phyloP scores from a whole-genome alignment of 2,888 invertebrate species.

The Melinaea menophilus region DNA sequence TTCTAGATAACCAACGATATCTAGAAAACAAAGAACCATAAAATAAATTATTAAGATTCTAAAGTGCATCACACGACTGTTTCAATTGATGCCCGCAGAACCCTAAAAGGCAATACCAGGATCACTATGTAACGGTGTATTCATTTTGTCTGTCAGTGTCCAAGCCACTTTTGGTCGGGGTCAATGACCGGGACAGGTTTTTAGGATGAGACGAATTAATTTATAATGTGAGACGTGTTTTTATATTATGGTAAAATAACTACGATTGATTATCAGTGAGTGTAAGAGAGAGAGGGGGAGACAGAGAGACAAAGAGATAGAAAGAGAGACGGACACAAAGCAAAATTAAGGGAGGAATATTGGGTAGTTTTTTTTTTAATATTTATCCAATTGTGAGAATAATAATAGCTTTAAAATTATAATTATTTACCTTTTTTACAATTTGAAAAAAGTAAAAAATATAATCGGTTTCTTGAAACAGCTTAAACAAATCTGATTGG shows the following conservation, averaged over 20 bases:
- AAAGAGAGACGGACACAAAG: neutral
- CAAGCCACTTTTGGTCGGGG: constrained; percentile 23
- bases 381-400: too few species aligned
- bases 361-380: too few species aligned
- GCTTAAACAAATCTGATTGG: too few species aligned
- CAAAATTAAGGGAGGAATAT: too few species aligned
- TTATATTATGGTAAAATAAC: neutral
- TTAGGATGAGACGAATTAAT: constrained; percentile 18
- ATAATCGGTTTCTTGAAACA: too few species aligned
- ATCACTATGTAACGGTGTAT: constrained; percentile 17
- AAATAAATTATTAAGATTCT: neutral
- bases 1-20: neutral
- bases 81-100: neutral
- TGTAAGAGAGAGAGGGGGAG: neutral
- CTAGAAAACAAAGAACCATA: neutral
- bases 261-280: neutral
- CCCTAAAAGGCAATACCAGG: constrained; percentile 15
- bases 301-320: neutral
- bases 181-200: constrained; percentile 28
- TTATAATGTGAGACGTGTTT: constrained; percentile 5
- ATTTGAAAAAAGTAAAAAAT: too few species aligned
- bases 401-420: too few species aligned
- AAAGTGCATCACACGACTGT: neutral
- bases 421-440: too few species aligned
- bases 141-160: constrained; percentile 15